phyloP scores from a whole-genome alignment of 1,140 invertebrate species.

The Spodoptera litura region DNA sequence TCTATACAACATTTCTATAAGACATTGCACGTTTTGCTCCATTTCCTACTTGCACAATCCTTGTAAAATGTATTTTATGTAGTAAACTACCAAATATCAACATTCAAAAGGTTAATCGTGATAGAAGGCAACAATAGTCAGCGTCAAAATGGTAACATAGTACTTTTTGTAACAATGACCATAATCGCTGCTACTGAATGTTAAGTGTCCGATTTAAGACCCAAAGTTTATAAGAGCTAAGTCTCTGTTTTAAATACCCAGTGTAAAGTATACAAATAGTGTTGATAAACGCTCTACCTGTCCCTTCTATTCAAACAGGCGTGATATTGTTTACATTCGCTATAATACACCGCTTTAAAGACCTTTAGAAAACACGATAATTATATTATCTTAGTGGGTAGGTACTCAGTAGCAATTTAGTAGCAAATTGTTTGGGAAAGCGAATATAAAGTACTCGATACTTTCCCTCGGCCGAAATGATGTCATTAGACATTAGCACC shows the following conservation, averaged over 20 bases:
- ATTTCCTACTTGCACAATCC: slow-evolving; percentile 55
- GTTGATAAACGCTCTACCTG: too few relatives aligned
- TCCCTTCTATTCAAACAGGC: too few relatives aligned
- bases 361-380: slow-evolving; percentile 28
- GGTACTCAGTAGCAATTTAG: slow-evolving; percentile 25
- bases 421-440: slow-evolving; percentile 50
- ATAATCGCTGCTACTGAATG: background rate
- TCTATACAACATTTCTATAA: slow-evolving; percentile 53
- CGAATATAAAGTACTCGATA: slow-evolving; percentile 45
- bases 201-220: background rate
- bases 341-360: background rate
- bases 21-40: slow-evolving; percentile 50
- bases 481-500: slow-evolving; percentile 37
- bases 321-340: too few relatives aligned
- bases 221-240: too few relatives aligned
- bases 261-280: too few relatives aligned
- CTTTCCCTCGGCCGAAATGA: slow-evolving; percentile 44
- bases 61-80: slow-evolving; percentile 17
- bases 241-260: too few relatives aligned
- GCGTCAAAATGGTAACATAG: slow-evolving; percentile 3
- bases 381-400: slow-evolving; percentile 1
- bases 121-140: slow-evolving; percentile 8
- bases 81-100: slow-evolving; percentile 40
- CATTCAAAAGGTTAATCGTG: slow-evolving; percentile 28
- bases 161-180: slow-evolving; percentile 3